phyloP scores from a whole-genome alignment of 2,113 vertebrate genomes.

The Thermophis baileyi region DNA sequence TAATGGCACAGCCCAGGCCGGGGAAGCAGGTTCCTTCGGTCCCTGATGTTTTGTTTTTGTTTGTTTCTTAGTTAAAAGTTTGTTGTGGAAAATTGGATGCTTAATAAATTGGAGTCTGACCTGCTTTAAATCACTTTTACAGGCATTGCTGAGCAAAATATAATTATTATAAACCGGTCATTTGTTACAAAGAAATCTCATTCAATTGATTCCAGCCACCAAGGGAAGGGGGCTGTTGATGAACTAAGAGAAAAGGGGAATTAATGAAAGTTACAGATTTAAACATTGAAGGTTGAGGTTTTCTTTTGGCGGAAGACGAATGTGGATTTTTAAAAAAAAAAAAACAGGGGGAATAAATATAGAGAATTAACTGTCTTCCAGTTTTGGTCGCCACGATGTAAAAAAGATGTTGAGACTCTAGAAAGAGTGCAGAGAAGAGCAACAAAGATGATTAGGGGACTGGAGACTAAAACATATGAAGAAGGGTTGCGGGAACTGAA shows the following conservation, averaged over 20 bases:
- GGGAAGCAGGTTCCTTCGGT: conserved; percentile 42
- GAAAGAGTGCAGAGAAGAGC: too few species aligned
- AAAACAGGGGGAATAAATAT: neutral
- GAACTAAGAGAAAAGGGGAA: conserved; percentile 6
- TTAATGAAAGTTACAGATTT: neutral
- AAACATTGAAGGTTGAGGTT: conserved; percentile 65
- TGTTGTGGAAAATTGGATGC: conserved; percentile 66
- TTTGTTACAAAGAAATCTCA: conserved; percentile 76
- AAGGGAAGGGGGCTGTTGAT: conserved; percentile 41
- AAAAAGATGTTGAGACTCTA: too few species aligned
- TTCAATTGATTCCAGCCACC: conserved; percentile 67
- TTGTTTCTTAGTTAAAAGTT: conserved; percentile 63
- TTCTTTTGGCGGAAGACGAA: conserved; percentile 59
- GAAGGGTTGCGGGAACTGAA: too few species aligned
- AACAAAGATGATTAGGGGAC: too few species aligned
- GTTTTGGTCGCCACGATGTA: too few species aligned
- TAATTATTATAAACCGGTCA: conserved; percentile 77
- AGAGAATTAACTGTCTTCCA: neutral
- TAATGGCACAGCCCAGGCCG: conserved; percentile 45
- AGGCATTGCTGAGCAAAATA: conserved; percentile 64
- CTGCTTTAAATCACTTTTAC: conserved; percentile 70
- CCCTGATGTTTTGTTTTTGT: conserved; percentile 10
- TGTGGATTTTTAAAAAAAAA: conserved; percentile 53
- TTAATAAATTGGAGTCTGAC: conserved; percentile 73
- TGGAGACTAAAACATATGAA: too few species aligned